Conservation (phyloP, 2,797 vertebrate species). For the Acrocephalus scirpaceus region DNA sequence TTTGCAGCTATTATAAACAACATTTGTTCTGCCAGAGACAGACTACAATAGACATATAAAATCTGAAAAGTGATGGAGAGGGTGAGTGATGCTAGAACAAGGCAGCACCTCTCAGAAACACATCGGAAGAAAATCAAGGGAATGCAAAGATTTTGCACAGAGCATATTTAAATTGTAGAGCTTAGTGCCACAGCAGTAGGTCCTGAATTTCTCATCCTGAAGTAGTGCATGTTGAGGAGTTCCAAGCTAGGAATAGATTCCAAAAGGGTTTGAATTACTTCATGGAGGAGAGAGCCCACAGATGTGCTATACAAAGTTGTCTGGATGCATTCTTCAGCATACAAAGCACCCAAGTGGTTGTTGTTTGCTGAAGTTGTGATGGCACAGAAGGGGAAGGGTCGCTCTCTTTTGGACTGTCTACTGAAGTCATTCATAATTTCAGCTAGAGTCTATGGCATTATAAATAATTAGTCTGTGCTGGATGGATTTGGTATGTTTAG, state of each 20-base stretch:
- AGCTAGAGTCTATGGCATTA: not conserved
- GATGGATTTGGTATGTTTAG: not conserved
- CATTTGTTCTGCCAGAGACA: conserved; percentile 5
- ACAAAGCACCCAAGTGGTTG: not conserved
- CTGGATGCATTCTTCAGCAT: not conserved
- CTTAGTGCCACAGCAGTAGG: not conserved
- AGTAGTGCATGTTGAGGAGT: not conserved
- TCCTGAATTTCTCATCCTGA: not conserved
- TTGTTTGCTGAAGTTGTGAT: not conserved
- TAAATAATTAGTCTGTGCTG: not conserved
- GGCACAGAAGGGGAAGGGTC: not conserved
- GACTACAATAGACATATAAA: not conserved
- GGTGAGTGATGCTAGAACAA: not conserved
- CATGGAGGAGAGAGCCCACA: not conserved
- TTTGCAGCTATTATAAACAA: not conserved
- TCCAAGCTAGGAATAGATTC: not conserved
- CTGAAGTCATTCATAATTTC: not conserved
- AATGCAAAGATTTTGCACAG: not conserved
- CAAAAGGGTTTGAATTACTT: not conserved
- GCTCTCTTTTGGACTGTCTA: not conserved
- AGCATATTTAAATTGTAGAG: not conserved
- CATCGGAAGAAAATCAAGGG: not conserved
- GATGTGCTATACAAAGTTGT: not conserved
- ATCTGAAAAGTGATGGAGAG: not conserved
- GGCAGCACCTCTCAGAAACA: not conserved